Evolutionary conservation across 2,888 invertebrate genomes (phyloP).

Genomic region (Plemyria rubiginata): DNA sequence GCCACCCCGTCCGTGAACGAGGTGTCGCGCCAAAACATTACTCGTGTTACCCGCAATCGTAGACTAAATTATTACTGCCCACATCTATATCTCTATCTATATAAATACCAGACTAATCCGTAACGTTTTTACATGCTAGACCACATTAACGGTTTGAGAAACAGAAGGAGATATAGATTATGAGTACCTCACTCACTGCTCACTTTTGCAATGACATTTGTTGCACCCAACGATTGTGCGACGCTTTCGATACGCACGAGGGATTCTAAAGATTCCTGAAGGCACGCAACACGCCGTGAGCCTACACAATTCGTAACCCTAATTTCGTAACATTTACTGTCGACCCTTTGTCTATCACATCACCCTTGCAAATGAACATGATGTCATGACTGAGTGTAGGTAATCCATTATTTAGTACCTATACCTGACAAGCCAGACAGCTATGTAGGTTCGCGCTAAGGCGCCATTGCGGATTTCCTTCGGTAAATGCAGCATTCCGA

Average conservation of each 20-base stretch:
- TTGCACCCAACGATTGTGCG: slow-evolving; percentile 21
- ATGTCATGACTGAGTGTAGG: slow-evolving; percentile 61
- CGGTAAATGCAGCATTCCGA: slow-evolving; percentile 75
- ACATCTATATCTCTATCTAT: too few species aligned
- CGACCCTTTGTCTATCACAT: slow-evolving; percentile 58
- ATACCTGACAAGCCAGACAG: slow-evolving; percentile 52
- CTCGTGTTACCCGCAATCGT: slow-evolving; percentile 46
- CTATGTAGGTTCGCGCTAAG: slow-evolving; percentile 64
- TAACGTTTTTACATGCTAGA: neutral
- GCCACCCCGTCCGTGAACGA: slow-evolving; percentile 53
- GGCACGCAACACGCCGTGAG: slow-evolving; percentile 19
- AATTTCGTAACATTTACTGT: slow-evolving; percentile 44
- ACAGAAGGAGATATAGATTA: neutral
- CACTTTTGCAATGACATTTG: slow-evolving; percentile 24
- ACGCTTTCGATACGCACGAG: slow-evolving; percentile 36
- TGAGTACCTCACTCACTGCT: neutral
- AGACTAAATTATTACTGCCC: slow-evolving; percentile 42
- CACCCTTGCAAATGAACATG: slow-evolving; percentile 67
- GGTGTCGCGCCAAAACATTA: slow-evolving; percentile 74
- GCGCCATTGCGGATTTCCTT: slow-evolving; percentile 82
- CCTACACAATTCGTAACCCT: slow-evolving; percentile 41
- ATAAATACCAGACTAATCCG: neutral
- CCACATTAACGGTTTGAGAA: neutral
- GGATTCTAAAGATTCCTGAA: slow-evolving; percentile 26
- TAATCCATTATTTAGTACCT: slow-evolving; percentile 42